Evolutionary conservation across 2,113 vertebrate species (phyloP), one percentile per base, ranked within the genome.

Genomic region (Rhinopomastus cyanomelas): DNA sequence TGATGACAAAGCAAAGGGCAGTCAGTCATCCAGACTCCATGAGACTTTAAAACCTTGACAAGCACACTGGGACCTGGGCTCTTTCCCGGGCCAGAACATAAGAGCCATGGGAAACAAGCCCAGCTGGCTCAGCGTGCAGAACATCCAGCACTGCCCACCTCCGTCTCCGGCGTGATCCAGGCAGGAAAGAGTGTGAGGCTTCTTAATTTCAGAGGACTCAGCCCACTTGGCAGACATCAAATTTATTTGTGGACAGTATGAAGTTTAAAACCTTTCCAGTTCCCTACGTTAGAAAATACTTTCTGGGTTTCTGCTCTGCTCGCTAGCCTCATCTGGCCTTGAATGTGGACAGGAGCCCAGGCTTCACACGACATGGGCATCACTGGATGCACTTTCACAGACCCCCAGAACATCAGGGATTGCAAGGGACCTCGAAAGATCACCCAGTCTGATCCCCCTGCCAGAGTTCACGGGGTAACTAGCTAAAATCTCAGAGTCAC

Each of bases 1-100:
- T 85, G 77, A 92, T 81, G 92, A 94, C 89, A 91, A 95, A 94
- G 74, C 77, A 88, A 52, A 88, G 90, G 65, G 68, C 51, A 88
- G 81, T 69, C 81, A 89, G 68, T 87, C 71, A 74, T 66, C 74
- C 81, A 94, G 79, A 64, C 51, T 56, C 57, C 90, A 90, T 81
- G 89, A 86, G 52, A 64, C 69, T 85, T 91, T 15, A 52, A 68
- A 93, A 39, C 22, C 69, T 90, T 90, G 72, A 81, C 65, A 89
- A 81, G 79, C 36, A 68, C 55, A 32, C 59, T 56, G 32, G 51
- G 67, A 78, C 78, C 30, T 32, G 34, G 27, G 44, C 42, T 86
- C 36, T 72, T 53, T 34, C 42, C 57, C 55, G 2, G 8, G 16
- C 32, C 36, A 87, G 74, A 84, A 84, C 1, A 3, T 16, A 46